Evolutionary conservation across 2,797 vertebrate species (phyloP).

Genomic region (Acrossocheilus wenchowensis): DNA sequence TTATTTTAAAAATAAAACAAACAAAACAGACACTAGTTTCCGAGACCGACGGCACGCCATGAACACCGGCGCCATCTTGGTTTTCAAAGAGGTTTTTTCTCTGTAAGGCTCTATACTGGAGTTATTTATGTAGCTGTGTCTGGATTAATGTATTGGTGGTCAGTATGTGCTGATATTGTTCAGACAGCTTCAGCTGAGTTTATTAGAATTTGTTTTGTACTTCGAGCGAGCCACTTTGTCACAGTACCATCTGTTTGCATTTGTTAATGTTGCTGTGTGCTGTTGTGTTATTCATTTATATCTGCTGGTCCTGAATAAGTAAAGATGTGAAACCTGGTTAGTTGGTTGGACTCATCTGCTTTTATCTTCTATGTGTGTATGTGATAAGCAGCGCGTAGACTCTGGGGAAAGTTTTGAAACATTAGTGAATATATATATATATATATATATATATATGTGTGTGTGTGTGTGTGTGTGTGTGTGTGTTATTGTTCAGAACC

Average conservation of each 20-base stretch:
- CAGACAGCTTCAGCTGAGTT: neutral
- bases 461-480: too few relatives aligned
- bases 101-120: neutral
- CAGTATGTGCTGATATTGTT: conserved; percentile 1
- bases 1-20: too few relatives aligned
- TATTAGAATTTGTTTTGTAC: neutral
- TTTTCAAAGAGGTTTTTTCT: too few relatives aligned
- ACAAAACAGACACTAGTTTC: too few relatives aligned
- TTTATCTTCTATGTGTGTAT: conserved; percentile 4
- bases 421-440: neutral
- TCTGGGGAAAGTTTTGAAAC: neutral
- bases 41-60: too few relatives aligned
- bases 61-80: too few relatives aligned
- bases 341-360: neutral
- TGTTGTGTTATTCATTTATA: conserved; percentile 9
- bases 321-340: neutral
- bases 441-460: too few relatives aligned
- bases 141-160: neutral
- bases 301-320: conserved; percentile 21
- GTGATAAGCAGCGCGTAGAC: neutral
- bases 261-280: conserved; percentile 21
- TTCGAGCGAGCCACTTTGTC: neutral
- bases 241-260: conserved; percentile 38
- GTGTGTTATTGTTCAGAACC: neutral
- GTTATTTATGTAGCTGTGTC: neutral